Base-by-base conservation (phyloP, 2,113 vertebrate genomes). In the Lagopus leucura region DNA sequence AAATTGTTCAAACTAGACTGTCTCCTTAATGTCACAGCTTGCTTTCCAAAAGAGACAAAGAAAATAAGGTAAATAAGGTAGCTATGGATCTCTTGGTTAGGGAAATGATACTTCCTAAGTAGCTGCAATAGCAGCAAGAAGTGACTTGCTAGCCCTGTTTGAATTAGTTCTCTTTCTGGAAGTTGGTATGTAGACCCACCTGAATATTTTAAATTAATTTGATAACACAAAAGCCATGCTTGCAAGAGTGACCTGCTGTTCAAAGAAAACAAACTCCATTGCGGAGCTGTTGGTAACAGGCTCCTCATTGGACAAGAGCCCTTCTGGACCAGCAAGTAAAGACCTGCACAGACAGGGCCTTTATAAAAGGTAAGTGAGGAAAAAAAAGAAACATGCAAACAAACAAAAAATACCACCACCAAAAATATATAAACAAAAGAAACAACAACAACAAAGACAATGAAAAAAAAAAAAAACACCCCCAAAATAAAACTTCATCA, bases 171-270 rank as follows among this genome's bases (percentile, higher is more conserved):
- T 28, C 13, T 71, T 60, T 60, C 36, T 86, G 61, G 70, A 81
- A 69, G 6, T 52, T 60, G 65, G 8, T 86, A 60, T 61, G 28
- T 66, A 42, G 61, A 81, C 43, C 13, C 32, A 72, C 38, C 10
- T 43, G n/a, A 86, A 72, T 77, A 75, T 88, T 82, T 91, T 36
- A 61, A 89, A 85, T 89, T 34, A 73, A 52, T 78, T 55, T 78
- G 48, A 69, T 86, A 65, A 74, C n/a, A 55, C 16, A 74, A 67
- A 86, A 89, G 3, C 22, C 22, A 11, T 43, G 24, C 42, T 76
- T 92, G 24, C 28, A 70, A 77, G 25, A 18, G 27, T 89, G 24
- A 79, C 43, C 43, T 86, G 42, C 34, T 66, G 12, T 73, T 84
- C n/a, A 19, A 74, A 91, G 32, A 15, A 80, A 93, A 52, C 10